phyloP scores from a whole-genome alignment of 1,140 invertebrate species.

The Babylonia areolata region DNA sequence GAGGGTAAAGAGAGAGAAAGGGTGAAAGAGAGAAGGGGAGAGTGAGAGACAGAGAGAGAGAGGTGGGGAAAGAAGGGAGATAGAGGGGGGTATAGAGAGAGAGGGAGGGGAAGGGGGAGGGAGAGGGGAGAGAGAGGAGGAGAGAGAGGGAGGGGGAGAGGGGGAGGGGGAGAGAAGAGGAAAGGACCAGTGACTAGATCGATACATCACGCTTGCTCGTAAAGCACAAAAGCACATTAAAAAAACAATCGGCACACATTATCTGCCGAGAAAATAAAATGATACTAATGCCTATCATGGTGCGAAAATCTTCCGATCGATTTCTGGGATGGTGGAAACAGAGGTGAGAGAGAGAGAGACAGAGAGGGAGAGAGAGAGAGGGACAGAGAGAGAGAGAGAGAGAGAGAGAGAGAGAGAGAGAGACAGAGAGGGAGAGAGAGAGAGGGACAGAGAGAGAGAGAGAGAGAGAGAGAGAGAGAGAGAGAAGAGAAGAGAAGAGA shows the following conservation, averaged over 20 bases:
- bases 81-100: neutral
- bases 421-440: conserved; percentile 19
- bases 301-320: no score
- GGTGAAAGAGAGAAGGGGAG: neutral
- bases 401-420: conserved; percentile 24
- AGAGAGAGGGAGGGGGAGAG: neutral
- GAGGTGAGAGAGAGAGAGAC: conserved; percentile 2
- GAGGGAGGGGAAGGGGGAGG: neutral
- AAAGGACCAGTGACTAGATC: neutral
- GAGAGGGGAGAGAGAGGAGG: neutral
- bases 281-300: no score
- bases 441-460: neutral
- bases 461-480: neutral
- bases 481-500: neutral
- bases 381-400: conserved; percentile 21
- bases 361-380: conserved; percentile 20
- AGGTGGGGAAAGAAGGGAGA: neutral
- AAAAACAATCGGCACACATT: no score
- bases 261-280: neutral
- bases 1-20: neutral
- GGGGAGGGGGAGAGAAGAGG: neutral
- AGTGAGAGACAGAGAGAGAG: no score
- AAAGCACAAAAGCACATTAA: neutral
- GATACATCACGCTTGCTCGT: neutral
- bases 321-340: no score